phyloP scores from a whole-genome alignment of 1,140 invertebrate species.

The Brachionus asplanchnoidis region DNA sequence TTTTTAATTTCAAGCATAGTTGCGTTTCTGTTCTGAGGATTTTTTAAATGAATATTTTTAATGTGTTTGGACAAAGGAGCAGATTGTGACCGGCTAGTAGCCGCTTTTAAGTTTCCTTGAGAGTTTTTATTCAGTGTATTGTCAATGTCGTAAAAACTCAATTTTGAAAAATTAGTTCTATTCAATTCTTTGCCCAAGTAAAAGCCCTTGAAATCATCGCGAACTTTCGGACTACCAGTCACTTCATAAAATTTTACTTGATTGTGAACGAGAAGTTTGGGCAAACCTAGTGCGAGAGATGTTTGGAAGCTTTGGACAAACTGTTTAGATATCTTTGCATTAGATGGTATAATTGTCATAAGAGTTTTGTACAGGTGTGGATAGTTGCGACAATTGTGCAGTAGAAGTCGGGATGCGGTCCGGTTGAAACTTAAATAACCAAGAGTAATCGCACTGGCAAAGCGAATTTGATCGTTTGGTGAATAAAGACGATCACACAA shows the following conservation, averaged over 20 bases:
- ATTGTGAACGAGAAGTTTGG: constrained; percentile 41
- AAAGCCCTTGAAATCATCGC: background rate
- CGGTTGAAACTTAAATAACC: constrained; percentile 56
- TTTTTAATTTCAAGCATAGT: constrained; percentile 12
- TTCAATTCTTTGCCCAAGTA: background rate
- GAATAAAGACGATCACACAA: constrained; percentile 21
- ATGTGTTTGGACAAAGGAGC: background rate
- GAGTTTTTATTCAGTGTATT: background rate
- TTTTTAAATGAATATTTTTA: background rate
- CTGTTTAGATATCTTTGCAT: constrained; percentile 52
- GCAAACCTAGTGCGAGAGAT: constrained; percentile 52
- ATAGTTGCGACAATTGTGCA: constrained; percentile 52
- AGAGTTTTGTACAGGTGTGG: constrained; percentile 52
- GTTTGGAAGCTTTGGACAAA: constrained; percentile 54
- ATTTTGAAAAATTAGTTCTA: background rate
- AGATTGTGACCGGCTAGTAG: background rate
- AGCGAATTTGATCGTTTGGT: constrained; percentile 44
- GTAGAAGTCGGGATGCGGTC: constrained; percentile 51
- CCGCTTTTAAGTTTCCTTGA: background rate
- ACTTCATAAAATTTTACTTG: constrained; percentile 22
- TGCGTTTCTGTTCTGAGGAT: background rate
- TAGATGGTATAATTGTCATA: constrained; percentile 51
- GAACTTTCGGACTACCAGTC: background rate
- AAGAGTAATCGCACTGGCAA: constrained; percentile 51
- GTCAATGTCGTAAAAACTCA: background rate